Base-by-base conservation (phyloP, 1,140 invertebrate species). In the Luehdorfia chinensis region DNA sequence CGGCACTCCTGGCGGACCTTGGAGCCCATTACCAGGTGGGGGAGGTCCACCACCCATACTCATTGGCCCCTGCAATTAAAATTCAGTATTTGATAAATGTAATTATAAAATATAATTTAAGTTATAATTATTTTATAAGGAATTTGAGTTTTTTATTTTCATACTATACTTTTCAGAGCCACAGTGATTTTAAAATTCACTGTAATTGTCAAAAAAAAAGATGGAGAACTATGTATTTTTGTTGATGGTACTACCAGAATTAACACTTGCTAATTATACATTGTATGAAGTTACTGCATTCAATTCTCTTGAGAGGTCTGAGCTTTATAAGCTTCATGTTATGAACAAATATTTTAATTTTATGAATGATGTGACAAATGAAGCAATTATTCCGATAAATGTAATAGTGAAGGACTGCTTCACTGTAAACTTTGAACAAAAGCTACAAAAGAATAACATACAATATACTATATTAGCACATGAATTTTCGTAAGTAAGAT, bases 1-100 rank as follows among this genome's bases (percentile, higher is more conserved):
- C 2, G 69, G 66, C 9, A 66, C 68, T 8, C 76, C 77, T 2
- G 73, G 67, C 12, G 78, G 75, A 1, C 75, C 77, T 18, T 87
- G 87, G 2, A 73, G 74, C 5, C 77, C 73, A 36, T 76, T 75
- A 14, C 79, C 83, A 2, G 81, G 73, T 8, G 79, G 69, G 11
- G 79, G 80, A 12, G 78, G 69, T 2, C 73, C 74, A 9, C 76
- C 80, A 9, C 68, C 64, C 83, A 87, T 86, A 27, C 65, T 50
- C 45, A 76, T 62, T 0, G 78, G 69, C 9, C 61, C 70, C 75
- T 87, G 50, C 13, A 54, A 57, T 8, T 28, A 41, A 25, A 47
- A n/a, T n/a, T n/a, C n/a, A n/a, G n/a, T n/a, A n/a, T n/a, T n/a
- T n/a, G n/a, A n/a, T n/a, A n/a, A n/a, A n/a, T n/a, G n/a, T n/a